A percentile compares a stretch with the other conserved stretches of the same genome.
Conservation (phyloP, 2,888 invertebrate genomes). For the Ophion ventricosus region DNA sequence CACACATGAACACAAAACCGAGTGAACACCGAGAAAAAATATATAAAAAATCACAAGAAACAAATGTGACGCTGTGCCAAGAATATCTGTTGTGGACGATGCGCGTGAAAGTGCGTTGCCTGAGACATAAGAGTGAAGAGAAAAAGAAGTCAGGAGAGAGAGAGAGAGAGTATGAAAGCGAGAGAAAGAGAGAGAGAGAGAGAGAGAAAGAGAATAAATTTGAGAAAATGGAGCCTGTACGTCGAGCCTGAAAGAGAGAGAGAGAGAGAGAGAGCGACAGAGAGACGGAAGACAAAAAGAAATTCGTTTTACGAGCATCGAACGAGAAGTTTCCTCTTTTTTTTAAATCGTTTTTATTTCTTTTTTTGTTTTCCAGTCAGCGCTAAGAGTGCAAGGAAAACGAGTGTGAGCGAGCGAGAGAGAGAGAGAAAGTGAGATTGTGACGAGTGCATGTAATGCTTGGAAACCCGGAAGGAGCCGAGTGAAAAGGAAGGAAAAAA, state of each 20-base stretch:
- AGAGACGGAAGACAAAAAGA: constrained; percentile 27
- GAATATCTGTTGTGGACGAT: constrained; percentile 60
- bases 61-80: constrained; percentile 63
- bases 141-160: not conserved
- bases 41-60: constrained; percentile 47
- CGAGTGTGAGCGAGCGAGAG: not conserved
- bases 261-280: not conserved
- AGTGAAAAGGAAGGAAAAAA: not conserved
- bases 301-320: constrained; percentile 60
- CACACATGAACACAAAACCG: constrained; percentile 41
- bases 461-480: not conserved
- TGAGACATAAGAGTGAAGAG: constrained; percentile 22
- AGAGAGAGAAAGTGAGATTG: constrained; percentile 4
- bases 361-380: not conserved
- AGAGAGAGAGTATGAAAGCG: not conserved
- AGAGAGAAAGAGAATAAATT: constrained; percentile 5
- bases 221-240: constrained; percentile 11
- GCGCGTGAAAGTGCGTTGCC: constrained; percentile 60
- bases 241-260: not conserved
- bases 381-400: constrained; percentile 1
- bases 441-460: constrained; percentile 3
- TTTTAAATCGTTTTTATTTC: not conserved
- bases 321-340: constrained; percentile 53
- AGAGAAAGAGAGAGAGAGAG: not conserved
- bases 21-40: constrained; percentile 45